These are phyloP conservation scores for Ganaspis brasiliensis DNA, from an alignment of 2,888 invertebrate genomes.

Conservation along the genomic window DNA sequence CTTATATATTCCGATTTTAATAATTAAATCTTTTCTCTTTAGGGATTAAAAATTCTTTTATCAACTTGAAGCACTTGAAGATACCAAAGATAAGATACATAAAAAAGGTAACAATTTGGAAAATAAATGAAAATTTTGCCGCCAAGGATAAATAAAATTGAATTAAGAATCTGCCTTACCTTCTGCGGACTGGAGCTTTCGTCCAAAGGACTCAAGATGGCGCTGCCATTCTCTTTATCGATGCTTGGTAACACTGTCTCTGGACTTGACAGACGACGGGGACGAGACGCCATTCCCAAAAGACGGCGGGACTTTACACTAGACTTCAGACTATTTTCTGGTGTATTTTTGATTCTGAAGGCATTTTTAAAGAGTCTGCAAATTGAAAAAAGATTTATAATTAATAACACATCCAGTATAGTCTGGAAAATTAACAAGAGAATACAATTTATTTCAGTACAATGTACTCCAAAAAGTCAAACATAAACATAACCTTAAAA, in stretches of 20 bases:
- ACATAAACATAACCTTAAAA: constrained; percentile 40
- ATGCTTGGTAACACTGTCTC: constrained; percentile 66
- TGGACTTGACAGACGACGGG: constrained; percentile 68
- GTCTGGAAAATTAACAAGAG: not conserved
- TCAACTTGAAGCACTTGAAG: too few relatives aligned
- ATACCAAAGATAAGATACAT: too few relatives aligned
- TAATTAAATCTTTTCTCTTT: too few relatives aligned
- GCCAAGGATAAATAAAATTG: not conserved
- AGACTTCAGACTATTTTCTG: constrained; percentile 69
- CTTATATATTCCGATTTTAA: too few relatives aligned
- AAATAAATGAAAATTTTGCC: too few relatives aligned
- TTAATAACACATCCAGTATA: not conserved
- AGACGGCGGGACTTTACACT: constrained; percentile 66
- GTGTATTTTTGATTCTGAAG: constrained; percentile 74
- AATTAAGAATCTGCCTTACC: constrained; percentile 64
- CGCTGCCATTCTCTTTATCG: constrained; percentile 73
- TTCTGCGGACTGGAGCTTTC: constrained; percentile 71
- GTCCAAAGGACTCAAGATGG: constrained; percentile 63
- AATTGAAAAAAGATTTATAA: constrained; percentile 30
- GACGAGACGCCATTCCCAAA: constrained; percentile 72
- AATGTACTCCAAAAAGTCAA: not conserved
- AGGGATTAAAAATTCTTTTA: too few relatives aligned
- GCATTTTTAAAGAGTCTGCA: constrained; percentile 77
- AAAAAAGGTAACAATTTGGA: too few relatives aligned
- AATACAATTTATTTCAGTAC: not conserved